phyloP scores from a whole-genome alignment of 64 coral and sea anemone species.

The Montipora sp. region DNA sequence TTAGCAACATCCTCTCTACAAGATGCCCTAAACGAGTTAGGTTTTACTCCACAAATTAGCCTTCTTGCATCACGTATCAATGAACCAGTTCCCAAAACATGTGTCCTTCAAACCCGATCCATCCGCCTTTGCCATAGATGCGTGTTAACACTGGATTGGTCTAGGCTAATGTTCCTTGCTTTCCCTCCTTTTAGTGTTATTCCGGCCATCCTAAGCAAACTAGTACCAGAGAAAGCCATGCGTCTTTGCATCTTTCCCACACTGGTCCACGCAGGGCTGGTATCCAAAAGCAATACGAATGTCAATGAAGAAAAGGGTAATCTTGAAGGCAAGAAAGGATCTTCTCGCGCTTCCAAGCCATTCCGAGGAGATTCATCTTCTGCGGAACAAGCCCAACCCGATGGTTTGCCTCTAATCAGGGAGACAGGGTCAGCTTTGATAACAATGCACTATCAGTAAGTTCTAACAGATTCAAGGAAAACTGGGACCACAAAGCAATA shows the following conservation, averaged over 20 bases:
- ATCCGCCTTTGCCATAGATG: too few relatives aligned
- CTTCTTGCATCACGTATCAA: too few relatives aligned
- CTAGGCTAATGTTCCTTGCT: too few relatives aligned
- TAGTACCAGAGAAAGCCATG: not conserved
- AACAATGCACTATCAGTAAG: not conserved
- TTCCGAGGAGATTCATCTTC: not conserved
- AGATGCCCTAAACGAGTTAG: too few relatives aligned
- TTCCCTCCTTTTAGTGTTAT: not conserved
- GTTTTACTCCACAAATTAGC: too few relatives aligned
- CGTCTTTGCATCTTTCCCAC: constrained; percentile 7
- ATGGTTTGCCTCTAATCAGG: constrained; percentile 42
- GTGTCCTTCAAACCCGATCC: too few relatives aligned
- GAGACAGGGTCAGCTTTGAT: not conserved
- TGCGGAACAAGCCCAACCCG: not conserved
- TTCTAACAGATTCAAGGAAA: too few relatives aligned
- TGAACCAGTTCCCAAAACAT: too few relatives aligned
- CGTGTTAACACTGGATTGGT: too few relatives aligned
- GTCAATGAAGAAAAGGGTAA: not conserved
- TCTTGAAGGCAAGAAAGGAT: not conserved
- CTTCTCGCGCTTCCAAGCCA: not conserved
- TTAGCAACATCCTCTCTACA: too few relatives aligned
- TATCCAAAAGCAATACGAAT: constrained; percentile 45
- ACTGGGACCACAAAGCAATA: too few relatives aligned
- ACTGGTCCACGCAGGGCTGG: constrained; percentile 44
- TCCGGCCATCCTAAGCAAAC: not conserved